Percentiles rank a stretch among this genome's conserved stretches.
These are phyloP conservation scores for Apoderus coryli DNA, from an alignment of 2,888 invertebrate species.

Conservation along the genomic window DNA sequence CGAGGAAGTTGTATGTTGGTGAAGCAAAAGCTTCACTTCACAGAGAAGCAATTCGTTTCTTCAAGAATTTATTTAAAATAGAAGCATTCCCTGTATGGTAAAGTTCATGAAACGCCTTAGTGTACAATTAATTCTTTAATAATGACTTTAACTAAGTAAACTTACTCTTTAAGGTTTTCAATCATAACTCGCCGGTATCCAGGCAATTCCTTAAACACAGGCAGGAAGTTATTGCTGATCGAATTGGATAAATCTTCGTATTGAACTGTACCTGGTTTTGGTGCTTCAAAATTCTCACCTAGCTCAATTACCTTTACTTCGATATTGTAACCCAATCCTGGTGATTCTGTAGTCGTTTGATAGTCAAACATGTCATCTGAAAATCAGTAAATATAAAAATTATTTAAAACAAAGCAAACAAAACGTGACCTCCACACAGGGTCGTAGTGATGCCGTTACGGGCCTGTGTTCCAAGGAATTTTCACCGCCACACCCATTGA, in stretches of 20 bases:
- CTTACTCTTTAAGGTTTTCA: constrained; percentile 56
- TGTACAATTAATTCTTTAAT: too few relatives aligned
- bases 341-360: constrained; percentile 44
- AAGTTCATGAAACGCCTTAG: too few relatives aligned
- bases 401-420: neutral
- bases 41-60: too few relatives aligned
- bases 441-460: too few relatives aligned
- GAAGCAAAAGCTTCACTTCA: too few relatives aligned
- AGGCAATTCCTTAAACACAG: constrained; percentile 43
- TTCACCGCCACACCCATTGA: too few relatives aligned
- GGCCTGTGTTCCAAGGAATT: too few relatives aligned
- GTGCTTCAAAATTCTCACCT: constrained; percentile 63
- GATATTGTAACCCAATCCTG: constrained; percentile 52
- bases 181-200: constrained; percentile 61
- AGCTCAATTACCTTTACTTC: constrained; percentile 60
- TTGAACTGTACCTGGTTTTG: constrained; percentile 55
- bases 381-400: constrained; percentile 9
- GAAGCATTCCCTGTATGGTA: too few relatives aligned
- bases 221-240: constrained; percentile 48
- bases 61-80: too few relatives aligned
- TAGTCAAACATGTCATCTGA: constrained; percentile 39
- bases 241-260: constrained; percentile 55
- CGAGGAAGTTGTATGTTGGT: too few relatives aligned
- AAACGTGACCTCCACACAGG: too few relatives aligned
- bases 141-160: constrained; percentile 14